Evolutionary conservation across 2,797 vertebrate species (phyloP).

Genomic region (Ammospiza maritima): DNA sequence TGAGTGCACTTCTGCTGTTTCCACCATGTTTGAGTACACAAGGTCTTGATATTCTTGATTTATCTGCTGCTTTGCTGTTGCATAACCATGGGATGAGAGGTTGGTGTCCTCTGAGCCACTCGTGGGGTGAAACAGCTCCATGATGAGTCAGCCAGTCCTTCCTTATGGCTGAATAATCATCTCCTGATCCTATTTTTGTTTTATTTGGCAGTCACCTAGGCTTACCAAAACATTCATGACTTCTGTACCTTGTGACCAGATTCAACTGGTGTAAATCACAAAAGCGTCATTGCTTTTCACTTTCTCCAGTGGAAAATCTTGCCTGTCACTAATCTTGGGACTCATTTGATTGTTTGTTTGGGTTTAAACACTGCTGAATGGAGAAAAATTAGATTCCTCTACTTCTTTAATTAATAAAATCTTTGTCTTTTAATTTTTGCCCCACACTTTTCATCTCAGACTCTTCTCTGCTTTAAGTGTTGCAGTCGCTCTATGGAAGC

Average conservation of each 20-base stretch:
- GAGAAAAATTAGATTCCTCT: not conserved
- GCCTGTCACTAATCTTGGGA: not conserved
- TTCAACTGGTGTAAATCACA: slow-evolving; percentile 45
- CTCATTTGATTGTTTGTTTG: slow-evolving; percentile 2
- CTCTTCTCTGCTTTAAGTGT: not conserved
- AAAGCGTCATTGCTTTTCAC: not conserved
- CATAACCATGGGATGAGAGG: not conserved
- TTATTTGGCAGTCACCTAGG: slow-evolving; percentile 42
- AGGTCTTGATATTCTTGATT: not conserved
- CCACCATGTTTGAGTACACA: not conserved
- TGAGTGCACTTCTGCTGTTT: not conserved
- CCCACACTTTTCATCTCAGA: not conserved
- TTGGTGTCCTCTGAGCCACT: not conserved
- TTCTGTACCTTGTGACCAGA: slow-evolving; percentile 57
- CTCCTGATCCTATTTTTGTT: slow-evolving; percentile 44
- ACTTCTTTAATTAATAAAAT: not conserved
- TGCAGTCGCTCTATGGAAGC: not conserved
- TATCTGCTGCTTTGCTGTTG: slow-evolving; percentile 13
- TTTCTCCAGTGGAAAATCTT: slow-evolving; percentile 52
- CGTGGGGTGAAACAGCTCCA: not conserved
- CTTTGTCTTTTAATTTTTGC: not conserved
- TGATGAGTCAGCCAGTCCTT: slow-evolving; percentile 38
- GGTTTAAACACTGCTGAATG: slow-evolving; percentile 2
- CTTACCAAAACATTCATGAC: slow-evolving; percentile 54
- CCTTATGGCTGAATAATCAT: slow-evolving; percentile 36